Conservation (phyloP, 2,113 vertebrate species). For the Todiramphus saurophagus region DNA sequence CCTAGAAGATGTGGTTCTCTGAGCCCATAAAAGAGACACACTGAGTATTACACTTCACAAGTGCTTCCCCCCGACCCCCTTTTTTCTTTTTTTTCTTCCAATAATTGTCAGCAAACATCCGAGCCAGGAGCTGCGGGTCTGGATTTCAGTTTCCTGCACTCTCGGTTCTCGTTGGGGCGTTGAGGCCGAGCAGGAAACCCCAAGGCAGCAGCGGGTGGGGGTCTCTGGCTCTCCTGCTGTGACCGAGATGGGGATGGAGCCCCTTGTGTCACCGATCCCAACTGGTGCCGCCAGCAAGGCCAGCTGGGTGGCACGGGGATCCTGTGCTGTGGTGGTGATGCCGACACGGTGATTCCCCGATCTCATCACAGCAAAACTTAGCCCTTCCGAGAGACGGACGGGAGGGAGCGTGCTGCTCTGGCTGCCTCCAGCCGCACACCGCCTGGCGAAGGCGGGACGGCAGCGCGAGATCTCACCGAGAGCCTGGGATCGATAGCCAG, state of each 20-base stretch:
- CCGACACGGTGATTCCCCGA: background rate
- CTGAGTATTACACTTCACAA: background rate
- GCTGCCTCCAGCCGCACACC: no score
- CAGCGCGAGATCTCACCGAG: no score
- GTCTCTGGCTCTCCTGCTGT: background rate
- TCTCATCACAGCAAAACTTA: background rate
- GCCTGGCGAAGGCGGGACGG: no score
- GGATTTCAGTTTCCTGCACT: background rate
- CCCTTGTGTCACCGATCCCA: no score
- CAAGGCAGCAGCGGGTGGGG: rapidly evolving
- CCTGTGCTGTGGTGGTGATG: background rate
- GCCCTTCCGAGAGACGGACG: background rate
- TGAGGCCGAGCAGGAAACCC: background rate
- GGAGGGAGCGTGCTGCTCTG: rapidly evolving
- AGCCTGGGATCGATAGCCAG: background rate
- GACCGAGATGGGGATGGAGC: background rate
- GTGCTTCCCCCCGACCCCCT: no score
- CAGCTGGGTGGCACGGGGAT: background rate
- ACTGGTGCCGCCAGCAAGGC: no score
- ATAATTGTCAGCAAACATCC: background rate
- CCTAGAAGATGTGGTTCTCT: background rate
- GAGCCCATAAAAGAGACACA: background rate
- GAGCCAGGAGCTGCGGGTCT: background rate
- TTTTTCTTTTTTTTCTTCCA: no score
- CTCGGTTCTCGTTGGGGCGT: rapidly evolving